These are phyloP conservation scores for Silurus lanzhouensis DNA, from an alignment of 2,797 vertebrate species.

Conservation along the genomic window DNA sequence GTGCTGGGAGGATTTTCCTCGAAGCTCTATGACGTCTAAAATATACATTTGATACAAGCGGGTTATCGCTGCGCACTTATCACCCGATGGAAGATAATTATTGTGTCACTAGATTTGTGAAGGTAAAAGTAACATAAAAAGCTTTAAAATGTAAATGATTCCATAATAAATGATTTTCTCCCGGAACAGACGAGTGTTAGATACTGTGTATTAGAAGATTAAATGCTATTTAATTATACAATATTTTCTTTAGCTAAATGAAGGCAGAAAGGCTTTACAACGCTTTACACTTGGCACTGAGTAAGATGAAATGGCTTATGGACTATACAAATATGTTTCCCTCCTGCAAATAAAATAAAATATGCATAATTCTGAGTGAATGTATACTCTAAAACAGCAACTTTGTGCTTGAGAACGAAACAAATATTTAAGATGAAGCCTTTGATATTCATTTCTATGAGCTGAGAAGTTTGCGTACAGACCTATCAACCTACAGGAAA, in stretches of 20 bases:
- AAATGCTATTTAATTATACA: conserved; percentile 54
- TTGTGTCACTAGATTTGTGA: conserved; percentile 36
- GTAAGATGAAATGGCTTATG: conserved; percentile 39
- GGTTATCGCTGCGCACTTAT: conserved; percentile 36
- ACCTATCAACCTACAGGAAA: conserved; percentile 50
- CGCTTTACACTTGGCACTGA: conserved; percentile 20
- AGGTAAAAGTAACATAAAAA: conserved; percentile 68
- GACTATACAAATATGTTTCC: conserved; percentile 36
- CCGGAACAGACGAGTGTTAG: conserved; percentile 43
- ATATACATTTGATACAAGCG: conserved; percentile 28
- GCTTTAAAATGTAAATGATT: conserved; percentile 50
- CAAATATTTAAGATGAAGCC: background rate
- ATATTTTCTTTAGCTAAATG: conserved; percentile 34
- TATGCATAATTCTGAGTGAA: conserved; percentile 17
- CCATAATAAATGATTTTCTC: conserved; percentile 55
- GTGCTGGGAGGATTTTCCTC: background rate
- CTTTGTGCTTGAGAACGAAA: conserved; percentile 30
- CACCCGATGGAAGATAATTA: conserved; percentile 15
- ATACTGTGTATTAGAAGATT: conserved; percentile 52
- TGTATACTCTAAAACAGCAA: conserved; percentile 13
- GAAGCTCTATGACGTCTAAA: background rate
- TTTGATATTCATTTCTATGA: conserved; percentile 28
- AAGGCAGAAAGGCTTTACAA: conserved; percentile 28
- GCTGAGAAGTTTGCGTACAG: conserved; percentile 14
- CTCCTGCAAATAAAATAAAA: conserved; percentile 39